Evolutionary conservation across 2,888 invertebrate species (phyloP).

Genomic region (Machimus atricapillus): DNA sequence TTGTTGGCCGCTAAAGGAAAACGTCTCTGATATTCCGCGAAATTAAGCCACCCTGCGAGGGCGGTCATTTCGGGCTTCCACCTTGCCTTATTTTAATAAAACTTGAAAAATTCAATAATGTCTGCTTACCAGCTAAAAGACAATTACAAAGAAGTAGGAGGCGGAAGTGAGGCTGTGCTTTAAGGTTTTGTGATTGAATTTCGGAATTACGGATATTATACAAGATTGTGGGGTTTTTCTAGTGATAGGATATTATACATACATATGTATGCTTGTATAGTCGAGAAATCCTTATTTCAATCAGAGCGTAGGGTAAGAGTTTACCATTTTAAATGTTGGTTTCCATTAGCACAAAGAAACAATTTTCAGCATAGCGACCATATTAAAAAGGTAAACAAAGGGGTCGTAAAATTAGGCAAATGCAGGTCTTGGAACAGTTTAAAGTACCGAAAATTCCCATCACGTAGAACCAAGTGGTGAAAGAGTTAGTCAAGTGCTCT

Average conservation of each 20-base stretch:
- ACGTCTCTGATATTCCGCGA: background rate
- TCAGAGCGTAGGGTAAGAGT: background rate
- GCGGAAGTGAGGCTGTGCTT: background rate
- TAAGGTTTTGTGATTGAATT: background rate
- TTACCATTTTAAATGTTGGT: background rate
- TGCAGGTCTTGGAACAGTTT: background rate
- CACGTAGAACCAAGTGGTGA: background rate
- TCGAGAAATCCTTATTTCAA: background rate
- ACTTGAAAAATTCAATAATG: background rate
- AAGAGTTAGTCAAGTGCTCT: background rate
- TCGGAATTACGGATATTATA: background rate
- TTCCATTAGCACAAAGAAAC: background rate
- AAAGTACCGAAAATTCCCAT: background rate
- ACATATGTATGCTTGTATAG: background rate
- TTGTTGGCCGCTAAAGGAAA: background rate
- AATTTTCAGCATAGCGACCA: background rate
- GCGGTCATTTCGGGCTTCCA: background rate
- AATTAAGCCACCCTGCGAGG: background rate
- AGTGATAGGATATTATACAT: background rate
- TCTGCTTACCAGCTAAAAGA: background rate
- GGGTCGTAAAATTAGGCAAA: background rate
- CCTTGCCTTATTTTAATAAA: background rate
- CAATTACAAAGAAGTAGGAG: background rate
- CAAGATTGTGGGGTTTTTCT: background rate
- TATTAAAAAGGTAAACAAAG: background rate